A percentile compares a stretch with the other conserved stretches of the same genome.
phyloP scores from a whole-genome alignment of 2,888 invertebrate genomes.

The Candidula unifasciata region DNA sequence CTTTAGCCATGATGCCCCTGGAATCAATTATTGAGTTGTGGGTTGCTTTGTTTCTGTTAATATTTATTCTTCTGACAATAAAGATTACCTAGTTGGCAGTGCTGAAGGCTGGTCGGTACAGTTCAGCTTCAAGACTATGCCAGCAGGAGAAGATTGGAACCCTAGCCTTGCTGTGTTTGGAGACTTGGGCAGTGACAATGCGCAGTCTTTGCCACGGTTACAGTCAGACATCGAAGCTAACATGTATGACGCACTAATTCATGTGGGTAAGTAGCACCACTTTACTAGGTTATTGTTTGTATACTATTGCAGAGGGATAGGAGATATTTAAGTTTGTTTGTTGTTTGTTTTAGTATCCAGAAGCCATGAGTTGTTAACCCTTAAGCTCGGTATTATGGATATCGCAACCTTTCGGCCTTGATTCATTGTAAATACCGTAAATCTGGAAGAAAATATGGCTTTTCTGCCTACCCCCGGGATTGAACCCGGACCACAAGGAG shows the following conservation, averaged over 20 bases:
- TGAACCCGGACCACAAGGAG: too few species aligned
- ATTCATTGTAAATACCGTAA: too few species aligned
- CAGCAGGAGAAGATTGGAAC: conserved; percentile 84
- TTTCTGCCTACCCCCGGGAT: too few species aligned
- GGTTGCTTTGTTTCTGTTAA: neutral
- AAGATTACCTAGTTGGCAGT: conserved; percentile 55
- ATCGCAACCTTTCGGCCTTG: too few species aligned
- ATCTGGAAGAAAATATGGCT: too few species aligned
- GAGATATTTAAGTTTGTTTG: too few species aligned
- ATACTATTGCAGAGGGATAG: neutral
- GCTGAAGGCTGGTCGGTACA: conserved; percentile 47
- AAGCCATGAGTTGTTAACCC: too few species aligned
- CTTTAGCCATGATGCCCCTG: too few species aligned
- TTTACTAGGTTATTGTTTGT: neutral
- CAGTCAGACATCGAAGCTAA: conserved; percentile 90
- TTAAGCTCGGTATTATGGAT: too few species aligned
- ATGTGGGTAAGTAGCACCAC: conserved; percentile 81
- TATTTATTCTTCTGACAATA: neutral
- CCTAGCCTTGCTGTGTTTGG: conserved; percentile 91
- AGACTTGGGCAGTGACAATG: conserved; percentile 95
- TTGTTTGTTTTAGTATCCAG: too few species aligned
- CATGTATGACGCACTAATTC: conserved; percentile 90
- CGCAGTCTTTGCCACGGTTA: conserved; percentile 89
- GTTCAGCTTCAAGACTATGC: conserved; percentile 81
- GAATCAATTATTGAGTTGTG: neutral